phyloP scores from a whole-genome alignment of 2,888 invertebrate species.

The Crepidodera aurea region DNA sequence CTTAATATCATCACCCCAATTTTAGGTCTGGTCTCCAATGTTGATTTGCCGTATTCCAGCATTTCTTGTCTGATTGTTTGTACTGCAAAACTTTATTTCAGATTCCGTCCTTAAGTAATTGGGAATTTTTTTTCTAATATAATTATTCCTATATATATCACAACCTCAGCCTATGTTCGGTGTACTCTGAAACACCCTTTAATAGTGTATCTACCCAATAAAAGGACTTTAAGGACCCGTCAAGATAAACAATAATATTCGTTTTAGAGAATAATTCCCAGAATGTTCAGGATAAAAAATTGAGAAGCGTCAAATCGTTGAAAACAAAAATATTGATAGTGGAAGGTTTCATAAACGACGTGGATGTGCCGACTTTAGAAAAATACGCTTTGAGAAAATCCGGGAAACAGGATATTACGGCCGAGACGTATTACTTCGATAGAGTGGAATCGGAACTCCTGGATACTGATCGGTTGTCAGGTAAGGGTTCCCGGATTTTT shows the following conservation, averaged over 20 bases:
- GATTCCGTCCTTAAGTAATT: no score
- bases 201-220: no score
- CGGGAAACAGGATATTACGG: slow-evolving; percentile 63
- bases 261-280: background rate
- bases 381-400: slow-evolving; percentile 62
- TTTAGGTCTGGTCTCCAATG: no score
- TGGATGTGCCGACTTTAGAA: slow-evolving; percentile 60
- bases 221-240: no score
- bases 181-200: no score
- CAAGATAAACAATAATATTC: background rate
- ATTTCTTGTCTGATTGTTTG: no score
- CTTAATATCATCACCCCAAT: no score
- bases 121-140: no score
- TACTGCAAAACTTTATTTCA: no score
- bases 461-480: slow-evolving; percentile 27
- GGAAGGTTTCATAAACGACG: slow-evolving; percentile 63
- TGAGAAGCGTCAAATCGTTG: slow-evolving; percentile 47
- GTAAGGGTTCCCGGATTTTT: slow-evolving; percentile 17
- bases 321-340: slow-evolving; percentile 60
- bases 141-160: no score
- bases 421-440: slow-evolving; percentile 53
- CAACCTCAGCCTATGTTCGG: no score
- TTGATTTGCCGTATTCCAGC: no score
- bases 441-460: slow-evolving; percentile 51
- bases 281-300: slow-evolving; percentile 24